Evolutionary conservation across 2,797 vertebrate genomes (phyloP), one percentile per base, ranked within the genome.

Genomic region (Sarcophilus harrisii): DNA sequence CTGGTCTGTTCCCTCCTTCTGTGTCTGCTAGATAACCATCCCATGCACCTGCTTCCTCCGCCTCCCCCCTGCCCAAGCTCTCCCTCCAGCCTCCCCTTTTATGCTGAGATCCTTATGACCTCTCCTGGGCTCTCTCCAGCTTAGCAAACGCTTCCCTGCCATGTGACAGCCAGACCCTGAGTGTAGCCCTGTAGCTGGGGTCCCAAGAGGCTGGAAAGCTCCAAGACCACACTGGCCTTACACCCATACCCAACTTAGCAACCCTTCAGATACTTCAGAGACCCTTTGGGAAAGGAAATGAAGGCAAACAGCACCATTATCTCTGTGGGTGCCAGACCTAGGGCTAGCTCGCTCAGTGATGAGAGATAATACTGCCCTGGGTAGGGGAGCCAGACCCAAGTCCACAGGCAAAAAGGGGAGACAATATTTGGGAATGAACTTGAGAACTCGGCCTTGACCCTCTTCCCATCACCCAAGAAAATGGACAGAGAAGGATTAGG

Each of bases 251-350:
- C 73, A 87, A 11, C 8, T 55, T 55, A 11, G 5, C 38, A 49
- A 9, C 45, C 45, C 38, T 87, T 38, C 73, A 27, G 73, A 45
- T 21, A 45, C 24, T 49, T 45, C 73, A 49, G 73, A 87, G n/a
- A 81, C n/a, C n/a, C 0, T 62, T 4, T 5, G n/a, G 57, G 54
- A 0, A 13, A 81, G 55, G 58, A 58, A 49, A 49, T 55, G 91
- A 30, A 52, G 1, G 89, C n/a, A 30, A 13, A 11, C 14, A 5
- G 9, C 3, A 45, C 29, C 30, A n/a, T 45, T n/a, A 54, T 57
- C 5, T 3, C n/a, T 55, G 90, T 58, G 57, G 62, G 9, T 8
- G 0, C 1, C 1, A 1, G 89, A 49, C 0, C 0, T 27, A 49
- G 14, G 29, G 60, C 38, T 90, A 73, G 16, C 9, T 24, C 38